These are phyloP conservation scores for Gallinago media DNA, from an alignment of 2,113 vertebrate genomes.

Conservation along the genomic window DNA sequence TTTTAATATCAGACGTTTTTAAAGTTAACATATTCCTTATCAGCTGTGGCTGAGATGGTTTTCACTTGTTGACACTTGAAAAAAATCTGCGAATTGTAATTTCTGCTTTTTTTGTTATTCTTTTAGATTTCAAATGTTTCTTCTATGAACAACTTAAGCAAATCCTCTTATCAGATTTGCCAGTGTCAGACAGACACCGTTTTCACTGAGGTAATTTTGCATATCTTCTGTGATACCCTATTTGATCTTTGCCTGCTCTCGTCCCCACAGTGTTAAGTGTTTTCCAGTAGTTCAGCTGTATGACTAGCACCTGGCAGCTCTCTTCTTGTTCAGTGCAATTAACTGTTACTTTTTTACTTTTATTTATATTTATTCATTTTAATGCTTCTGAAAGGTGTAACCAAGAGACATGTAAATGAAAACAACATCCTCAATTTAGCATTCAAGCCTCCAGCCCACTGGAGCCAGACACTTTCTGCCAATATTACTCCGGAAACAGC, in stretches of 20 bases:
- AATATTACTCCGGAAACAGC: background rate
- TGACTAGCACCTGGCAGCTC: background rate
- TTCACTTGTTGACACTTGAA: background rate
- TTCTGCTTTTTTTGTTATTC: background rate
- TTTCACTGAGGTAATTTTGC: background rate
- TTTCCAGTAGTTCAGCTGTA: background rate
- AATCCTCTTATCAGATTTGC: rapidly evolving
- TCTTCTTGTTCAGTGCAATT: background rate
- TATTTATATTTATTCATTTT: background rate
- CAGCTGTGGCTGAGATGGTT: background rate
- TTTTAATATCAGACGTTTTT: background rate
- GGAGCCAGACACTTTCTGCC: background rate
- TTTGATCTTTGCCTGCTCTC: background rate
- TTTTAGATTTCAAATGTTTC: background rate
- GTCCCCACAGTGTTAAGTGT: background rate
- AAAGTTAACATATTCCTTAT: background rate
- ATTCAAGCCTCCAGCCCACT: background rate
- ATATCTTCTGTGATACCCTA: background rate
- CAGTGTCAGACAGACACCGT: background rate
- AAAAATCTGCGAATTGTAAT: rapidly evolving
- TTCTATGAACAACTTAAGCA: background rate
- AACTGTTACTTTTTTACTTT: background rate
- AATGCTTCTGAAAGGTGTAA: background rate
- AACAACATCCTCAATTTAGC: background rate
- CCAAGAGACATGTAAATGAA: background rate